Evolutionary conservation across 2,797 vertebrate species (phyloP), one percentile per base, ranked within the genome.

Genomic region (Coregonus suidteri): DNA sequence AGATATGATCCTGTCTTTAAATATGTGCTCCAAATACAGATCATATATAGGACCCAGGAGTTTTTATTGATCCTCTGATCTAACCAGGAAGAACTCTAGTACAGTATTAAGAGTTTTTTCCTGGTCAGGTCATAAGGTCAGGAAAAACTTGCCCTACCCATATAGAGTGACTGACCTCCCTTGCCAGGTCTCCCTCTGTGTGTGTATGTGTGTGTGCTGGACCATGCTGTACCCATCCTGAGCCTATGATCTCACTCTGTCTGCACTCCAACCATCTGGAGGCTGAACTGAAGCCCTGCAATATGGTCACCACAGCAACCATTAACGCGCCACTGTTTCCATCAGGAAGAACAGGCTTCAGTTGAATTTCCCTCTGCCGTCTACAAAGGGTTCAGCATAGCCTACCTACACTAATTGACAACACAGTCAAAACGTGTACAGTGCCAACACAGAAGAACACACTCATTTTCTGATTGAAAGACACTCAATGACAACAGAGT

Each of bases 291-390:
- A 41, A 41, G 73, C 79, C 79, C 41, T 77, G 66, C 83, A 86
- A 85, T 87, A 89, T 85, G 84, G 80, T 79, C 73, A 62, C 79
- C 41, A 41, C 41, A 34, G 69, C 31, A 76, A 79, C 53, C 34
- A 67, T 41, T 41, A 41, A 41, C 7, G 7, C 41, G 2, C 41
- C 59, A 70, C 37, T n/a, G 3, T 41, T 68, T 54, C 18, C 14
- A 34, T 25, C 25, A 25, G 62, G 64, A 76, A 62, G 25, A 30
- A 62, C 15, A 16, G 15, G 20, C 25, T 78, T 35, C 47, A 65
- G 11, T 15, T 9, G 6, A n/a, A 62, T 6, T 62, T 62, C 59
- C n/a, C 59, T 62, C n/a, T 25, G 59, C 7, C n/a, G 18, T 25
- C 59, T 25, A 59, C 59, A 25, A 62, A 62, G 7, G 20, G 6